These are phyloP conservation scores for Gobius niger DNA, from an alignment of 2,113 vertebrate genomes.

Conservation along the genomic window DNA sequence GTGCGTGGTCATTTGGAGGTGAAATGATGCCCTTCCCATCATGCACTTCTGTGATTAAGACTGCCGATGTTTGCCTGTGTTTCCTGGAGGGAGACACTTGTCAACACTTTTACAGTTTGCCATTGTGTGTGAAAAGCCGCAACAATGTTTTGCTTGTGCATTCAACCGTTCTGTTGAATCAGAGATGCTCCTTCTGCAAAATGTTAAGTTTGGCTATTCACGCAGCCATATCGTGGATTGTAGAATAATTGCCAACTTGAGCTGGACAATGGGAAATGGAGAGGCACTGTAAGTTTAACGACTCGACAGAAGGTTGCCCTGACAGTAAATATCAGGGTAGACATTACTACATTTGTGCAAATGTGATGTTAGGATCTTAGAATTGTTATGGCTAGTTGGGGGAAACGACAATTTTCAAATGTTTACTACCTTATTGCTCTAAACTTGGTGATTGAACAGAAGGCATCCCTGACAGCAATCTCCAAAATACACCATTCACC, in stretches of 20 bases:
- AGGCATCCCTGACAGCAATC: neutral
- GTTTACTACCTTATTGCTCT: neutral
- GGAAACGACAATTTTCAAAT: neutral
- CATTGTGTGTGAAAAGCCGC: conserved; percentile 38
- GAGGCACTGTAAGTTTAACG: neutral
- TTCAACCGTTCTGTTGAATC: conserved; percentile 34
- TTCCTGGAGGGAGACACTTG: conserved; percentile 32
- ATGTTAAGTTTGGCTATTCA: conserved; percentile 36
- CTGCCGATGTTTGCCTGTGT: conserved; percentile 43
- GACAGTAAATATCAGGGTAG: neutral
- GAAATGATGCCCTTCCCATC: conserved; percentile 67
- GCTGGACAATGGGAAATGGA: neutral
- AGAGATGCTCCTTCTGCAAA: conserved; percentile 22
- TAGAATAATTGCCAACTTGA: conserved; percentile 10
- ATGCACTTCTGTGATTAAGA: conserved; percentile 59
- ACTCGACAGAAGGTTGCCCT: neutral
- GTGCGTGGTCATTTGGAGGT: conserved; percentile 65
- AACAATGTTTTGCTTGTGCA: conserved; percentile 19
- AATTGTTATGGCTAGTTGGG: neutral
- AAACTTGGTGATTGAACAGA: neutral
- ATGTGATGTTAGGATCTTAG: neutral
- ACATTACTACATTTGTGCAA: neutral
- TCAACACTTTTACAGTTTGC: conserved; percentile 58
- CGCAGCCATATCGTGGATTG: conserved; percentile 8
- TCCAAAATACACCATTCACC: no score